Base-by-base conservation (phyloP, 2,113 vertebrate species). In the Pavo muticus region DNA sequence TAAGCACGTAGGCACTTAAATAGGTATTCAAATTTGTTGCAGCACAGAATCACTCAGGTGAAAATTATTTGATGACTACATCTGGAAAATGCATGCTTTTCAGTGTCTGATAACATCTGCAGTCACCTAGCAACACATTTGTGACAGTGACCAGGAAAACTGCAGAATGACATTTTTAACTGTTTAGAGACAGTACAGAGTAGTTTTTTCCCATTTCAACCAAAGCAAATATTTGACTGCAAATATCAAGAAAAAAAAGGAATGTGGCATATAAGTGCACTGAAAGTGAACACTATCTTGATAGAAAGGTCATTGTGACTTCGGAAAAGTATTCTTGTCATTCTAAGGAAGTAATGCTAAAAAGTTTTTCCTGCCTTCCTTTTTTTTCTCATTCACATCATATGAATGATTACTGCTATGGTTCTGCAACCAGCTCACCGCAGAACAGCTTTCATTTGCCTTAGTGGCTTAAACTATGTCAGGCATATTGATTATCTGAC, bases 61-160 rank as follows among this genome's bases (percentile, higher is more conserved):
- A 88, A 94, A 94, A 84, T 84, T 16, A 91, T 93, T 78, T 90
- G 56, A 90, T 93, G 70, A 88, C 82, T 90, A 71, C 79, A 78
- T 95, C 82, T 96, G 90, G 77, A 96, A 95, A 92, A 94, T 32
- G n/a, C 64, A 86, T 52, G 64, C 56, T 75, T 93, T 95, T 92
- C 75, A 87, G 82, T 69, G 39, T 37, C 61, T 95, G 93, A 95
- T 92, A 94, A 90, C 91, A 96, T 94, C 95, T 93, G 76, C 79
- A 64, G 85, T 95, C 85, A 93, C 96, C 90, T 96, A 96, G 91
- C 94, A 96, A 97, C 83, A 23, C 84, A 91, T 89, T 92, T 93
- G 89, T 96, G 93, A 91, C 67, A 91, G 70, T 90, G 94, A 84
- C 83, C 80, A 92, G 73, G 80, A 61, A 91, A 93, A 94, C 44